A percentile compares a stretch with the other conserved stretches of the same genome.
phyloP scores from a whole-genome alignment of 2,888 invertebrate species.

The Leptinotarsa tumamoca region DNA sequence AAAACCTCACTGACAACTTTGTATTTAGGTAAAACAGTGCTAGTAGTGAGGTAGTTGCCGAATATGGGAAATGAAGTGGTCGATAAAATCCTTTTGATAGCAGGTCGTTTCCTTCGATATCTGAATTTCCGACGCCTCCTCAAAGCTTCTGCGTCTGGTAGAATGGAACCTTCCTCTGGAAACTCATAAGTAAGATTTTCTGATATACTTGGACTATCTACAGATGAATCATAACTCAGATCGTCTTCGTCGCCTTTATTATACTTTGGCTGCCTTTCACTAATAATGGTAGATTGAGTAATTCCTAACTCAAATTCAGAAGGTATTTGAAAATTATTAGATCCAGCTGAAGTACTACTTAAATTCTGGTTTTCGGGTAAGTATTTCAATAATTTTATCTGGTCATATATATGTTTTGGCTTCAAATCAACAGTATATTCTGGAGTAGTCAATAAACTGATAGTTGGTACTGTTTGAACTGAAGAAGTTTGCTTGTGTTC shows the following conservation, averaged over 20 bases:
- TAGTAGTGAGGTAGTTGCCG: constrained; percentile 29
- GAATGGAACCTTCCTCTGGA: constrained; percentile 3
- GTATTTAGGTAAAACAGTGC: constrained; percentile 53
- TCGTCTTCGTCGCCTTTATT: constrained; percentile 1
- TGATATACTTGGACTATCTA: constrained; percentile 12
- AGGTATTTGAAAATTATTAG: not conserved
- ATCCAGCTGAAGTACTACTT: constrained; percentile 23
- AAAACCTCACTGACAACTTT: constrained; percentile 60
- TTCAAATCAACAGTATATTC: constrained; percentile 56
- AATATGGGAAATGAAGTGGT: constrained; percentile 32
- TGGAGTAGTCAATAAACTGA: constrained; percentile 57
- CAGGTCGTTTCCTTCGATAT: constrained; percentile 41
- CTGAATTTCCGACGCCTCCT: constrained; percentile 36
- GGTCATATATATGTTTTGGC: constrained; percentile 60
- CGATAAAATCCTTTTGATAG: constrained; percentile 36
- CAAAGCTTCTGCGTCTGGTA: constrained; percentile 46
- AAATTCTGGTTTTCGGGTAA: constrained; percentile 45
- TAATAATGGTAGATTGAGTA: too few species aligned
- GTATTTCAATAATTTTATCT: constrained; percentile 56
- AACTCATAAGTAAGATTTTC: constrained; percentile 24
- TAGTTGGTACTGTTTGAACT: constrained; percentile 17
- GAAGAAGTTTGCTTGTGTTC: not conserved
- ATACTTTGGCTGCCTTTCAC: constrained; percentile 6
- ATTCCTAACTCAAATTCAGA: not conserved
- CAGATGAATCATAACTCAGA: constrained; percentile 20